Evolutionary conservation across 1,140 invertebrate genomes (phyloP), one percentile per base, ranked within the genome.

Genomic region (Uloborus diversus): DNA sequence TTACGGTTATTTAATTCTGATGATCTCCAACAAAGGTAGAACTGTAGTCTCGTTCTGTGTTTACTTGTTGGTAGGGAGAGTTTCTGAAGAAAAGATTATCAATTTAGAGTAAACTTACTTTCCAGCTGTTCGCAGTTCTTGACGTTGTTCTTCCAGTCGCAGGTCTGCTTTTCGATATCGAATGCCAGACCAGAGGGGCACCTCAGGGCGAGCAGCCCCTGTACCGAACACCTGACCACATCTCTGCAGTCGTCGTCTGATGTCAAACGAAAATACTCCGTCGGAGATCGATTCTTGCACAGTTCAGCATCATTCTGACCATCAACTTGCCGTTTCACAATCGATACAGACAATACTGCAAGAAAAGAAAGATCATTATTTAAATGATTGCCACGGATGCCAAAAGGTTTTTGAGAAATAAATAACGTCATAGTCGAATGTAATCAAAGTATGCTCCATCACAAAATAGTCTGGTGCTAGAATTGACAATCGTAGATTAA

Each of bases 81-180:
- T n/a, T n/a, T n/a, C n/a, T n/a, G n/a, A n/a, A n/a, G n/a, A n/a
- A n/a, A n/a, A n/a, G n/a, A n/a, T n/a, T n/a, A n/a, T n/a, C n/a
- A n/a, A n/a, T n/a, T n/a, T n/a, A n/a, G n/a, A n/a, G n/a, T n/a
- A n/a, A 1, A 82, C 84, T 82, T 80, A 85, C 84, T 86, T 51
- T 85, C 85, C 27, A 83, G 47, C 47, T 85, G 87, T 84, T 94
- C 94, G 88, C 96, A 97, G 86, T 97, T 97, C 86, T 95, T 96
- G 0, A 97, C 95, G 2, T 94, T 91, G 81, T 93, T 93, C 86
- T 96, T 97, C 95, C 95, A 97, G 85, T 97, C 94, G 85, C 95
- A 97, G 3, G 95, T 97, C 88, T 97, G 96, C 87, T 96, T 96
- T 84, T 97, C 95, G 84, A 97, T 96, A 86, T 97, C 95, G 87